Base-by-base conservation (phyloP, 2,888 invertebrate species). In the Drosophila borealis region DNA sequence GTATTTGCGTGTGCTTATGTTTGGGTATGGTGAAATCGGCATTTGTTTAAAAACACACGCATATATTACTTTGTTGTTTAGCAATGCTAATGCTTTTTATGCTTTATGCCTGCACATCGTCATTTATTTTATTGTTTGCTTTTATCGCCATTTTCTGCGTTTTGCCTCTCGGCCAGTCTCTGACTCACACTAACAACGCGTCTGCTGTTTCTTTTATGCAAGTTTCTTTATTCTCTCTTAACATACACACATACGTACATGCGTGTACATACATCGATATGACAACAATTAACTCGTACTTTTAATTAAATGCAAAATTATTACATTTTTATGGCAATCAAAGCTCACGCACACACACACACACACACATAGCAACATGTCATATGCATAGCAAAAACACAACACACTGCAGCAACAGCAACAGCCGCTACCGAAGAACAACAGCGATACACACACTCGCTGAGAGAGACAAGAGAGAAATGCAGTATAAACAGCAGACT, bases 251-350 rank as follows among this genome's bases (percentile, higher is more conserved):
- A 50, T 29, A 48, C 50, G 11, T 19, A 55, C 45, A 51, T 46
- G 50, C 41, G 36, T 46, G 51, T 37, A 21, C 48, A 42, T 57
- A 44, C 70, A 64, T 64, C 54, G 63, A 45, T 50, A 63, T 61
- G 72, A 65, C 72, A 75, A 57, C 76, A 70, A 70, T 74, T 83
- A 86, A 74, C 56, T 84, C 70, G 81, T 79, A 69, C 74, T 79
- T 59, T 88, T 68, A 82, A 88, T 82, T 77, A 81, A 88, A 81
- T 79, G 87, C 84, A 78, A 81, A 89, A 80, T 72, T 61, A 87
- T 83, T 80, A 54, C 48, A 62, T 69, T 80, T 78, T 71, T 65
- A 78, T 67, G 60, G 51, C 70, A 80, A 75, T 78, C 83, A 73
- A 61, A 77, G 67, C 76, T 67, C 71, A 48, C 29, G 36, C 55